Conservation (phyloP, 2,888 invertebrate species). For the Microdon myrmicae region DNA sequence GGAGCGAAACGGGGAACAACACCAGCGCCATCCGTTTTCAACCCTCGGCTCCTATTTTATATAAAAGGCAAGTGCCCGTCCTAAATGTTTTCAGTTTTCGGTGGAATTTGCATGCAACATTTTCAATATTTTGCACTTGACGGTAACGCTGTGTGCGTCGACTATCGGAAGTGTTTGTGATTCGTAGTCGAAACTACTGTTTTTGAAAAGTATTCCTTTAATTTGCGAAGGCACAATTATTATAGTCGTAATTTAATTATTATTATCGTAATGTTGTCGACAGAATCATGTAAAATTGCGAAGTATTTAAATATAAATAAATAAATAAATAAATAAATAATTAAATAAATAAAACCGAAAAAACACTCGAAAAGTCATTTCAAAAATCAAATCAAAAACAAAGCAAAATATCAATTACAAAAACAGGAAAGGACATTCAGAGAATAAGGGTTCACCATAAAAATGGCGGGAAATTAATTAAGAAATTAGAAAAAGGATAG, state of each 20-base stretch:
- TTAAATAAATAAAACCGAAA: neutral
- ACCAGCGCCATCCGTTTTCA: slow-evolving; percentile 39
- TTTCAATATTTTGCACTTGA: slow-evolving; percentile 53
- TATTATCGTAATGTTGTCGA: too few relatives aligned
- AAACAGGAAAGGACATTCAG: too few relatives aligned
- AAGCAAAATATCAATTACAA: too few relatives aligned
- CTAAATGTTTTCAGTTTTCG: slow-evolving; percentile 56
- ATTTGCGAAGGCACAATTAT: too few relatives aligned
- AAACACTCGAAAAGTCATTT: slow-evolving; percentile 5
- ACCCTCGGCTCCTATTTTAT: slow-evolving; percentile 47
- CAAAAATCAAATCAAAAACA: too few relatives aligned
- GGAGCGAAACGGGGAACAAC: slow-evolving; percentile 41
- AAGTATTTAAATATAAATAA: neutral
- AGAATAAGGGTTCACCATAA: neutral
- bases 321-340: neutral
- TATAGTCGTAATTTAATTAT: too few relatives aligned
- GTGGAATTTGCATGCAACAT: slow-evolving; percentile 57
- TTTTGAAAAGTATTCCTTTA: too few relatives aligned
- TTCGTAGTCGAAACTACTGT: too few relatives aligned
- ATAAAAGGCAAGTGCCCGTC: slow-evolving; percentile 57
- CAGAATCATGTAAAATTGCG: too few relatives aligned
- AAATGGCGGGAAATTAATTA: slow-evolving; percentile 52
- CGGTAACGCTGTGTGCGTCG: slow-evolving; percentile 24
- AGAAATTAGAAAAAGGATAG: slow-evolving; percentile 23
- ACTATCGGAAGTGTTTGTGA: slow-evolving; percentile 9